Base-by-base conservation (phyloP, 2,888 invertebrate species). In the Microctonus aethiopoides region DNA sequence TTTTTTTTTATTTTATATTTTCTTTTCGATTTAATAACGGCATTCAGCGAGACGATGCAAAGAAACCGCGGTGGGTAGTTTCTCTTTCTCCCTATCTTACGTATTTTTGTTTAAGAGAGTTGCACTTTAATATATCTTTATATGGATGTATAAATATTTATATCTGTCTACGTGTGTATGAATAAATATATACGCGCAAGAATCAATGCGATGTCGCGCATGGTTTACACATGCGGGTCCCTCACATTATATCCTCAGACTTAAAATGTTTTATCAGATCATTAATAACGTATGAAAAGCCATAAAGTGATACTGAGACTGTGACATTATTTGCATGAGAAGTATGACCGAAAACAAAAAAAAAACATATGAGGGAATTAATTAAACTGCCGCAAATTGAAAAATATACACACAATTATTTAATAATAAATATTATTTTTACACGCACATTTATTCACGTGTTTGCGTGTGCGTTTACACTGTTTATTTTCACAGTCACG, bases 251-350 rank as follows among this genome's bases (percentile, higher is more conserved):
- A 46, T 73, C 75, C 46, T 65, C 72, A 74, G 64, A 71, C 78
- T 83, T 80, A 77, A 77, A 79, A 78, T 76, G 76, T 80, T 82
- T 84, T 83, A 84, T 84, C 83, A 81, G 81, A 81, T 82, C 82
- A 79, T 83, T 83, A 83, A 81, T 83, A 80, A 78, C 79, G 75
- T 78, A 76, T 74, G 77, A 79, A 67, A 74, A 77, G 73, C 75
- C 79, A 78, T 82, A 83, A 82, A 83, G 75, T 77, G 68, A 72
- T 70, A 29, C 72, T 74, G 73, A 2, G 46, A 46, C 76, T 70
- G 46, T 68, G 68, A 67, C 68, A 75, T 76, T 73, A 78, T 79
- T 82, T 81, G 83, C 83, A 83, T 83, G 77, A 72, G 77, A 81
- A 81, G 79, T 77, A 77, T 46, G 16, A 77, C 72, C 72, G n/a